Evolutionary conservation across 2,797 vertebrate genomes (phyloP).

Genomic region (Hoplostethus mediterraneus): DNA sequence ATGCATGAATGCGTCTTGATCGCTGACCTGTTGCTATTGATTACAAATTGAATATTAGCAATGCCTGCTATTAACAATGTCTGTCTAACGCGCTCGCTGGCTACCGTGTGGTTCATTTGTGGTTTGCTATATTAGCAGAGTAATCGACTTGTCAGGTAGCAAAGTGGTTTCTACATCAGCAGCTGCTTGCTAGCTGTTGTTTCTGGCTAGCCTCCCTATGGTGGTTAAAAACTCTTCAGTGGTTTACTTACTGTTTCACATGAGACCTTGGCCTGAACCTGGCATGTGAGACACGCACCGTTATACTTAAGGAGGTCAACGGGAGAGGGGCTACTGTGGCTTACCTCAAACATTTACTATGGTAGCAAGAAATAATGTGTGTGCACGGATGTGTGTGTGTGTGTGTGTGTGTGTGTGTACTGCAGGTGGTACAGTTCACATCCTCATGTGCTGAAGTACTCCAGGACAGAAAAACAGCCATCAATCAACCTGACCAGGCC

Average conservation of each 20-base stretch:
- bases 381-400: slow-evolving; percentile 28
- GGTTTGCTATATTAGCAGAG: neutral
- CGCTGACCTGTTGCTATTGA: neutral
- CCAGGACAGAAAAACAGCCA: slow-evolving; percentile 52
- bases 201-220: slow-evolving; percentile 20
- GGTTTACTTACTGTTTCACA: slow-evolving; percentile 49
- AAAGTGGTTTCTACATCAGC: neutral
- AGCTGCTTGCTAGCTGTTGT: slow-evolving; percentile 7
- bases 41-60: neutral
- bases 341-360: slow-evolving; percentile 54
- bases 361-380: slow-evolving; percentile 47
- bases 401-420: slow-evolving; percentile 4
- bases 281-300: slow-evolving; percentile 65
- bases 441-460: slow-evolving; percentile 43
- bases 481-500: slow-evolving; percentile 43
- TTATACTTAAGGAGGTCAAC: slow-evolving; percentile 56
- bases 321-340: slow-evolving; percentile 51
- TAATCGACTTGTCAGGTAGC: neutral
- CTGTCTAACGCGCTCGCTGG: neutral
- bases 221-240: neutral
- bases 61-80: neutral
- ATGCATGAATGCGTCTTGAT: too few species aligned
- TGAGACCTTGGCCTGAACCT: slow-evolving; percentile 38
- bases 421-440: slow-evolving; percentile 65
- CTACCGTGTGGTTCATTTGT: neutral